Evolutionary conservation across 2,888 invertebrate genomes (phyloP).

Genomic region (Tiliacea citrago): DNA sequence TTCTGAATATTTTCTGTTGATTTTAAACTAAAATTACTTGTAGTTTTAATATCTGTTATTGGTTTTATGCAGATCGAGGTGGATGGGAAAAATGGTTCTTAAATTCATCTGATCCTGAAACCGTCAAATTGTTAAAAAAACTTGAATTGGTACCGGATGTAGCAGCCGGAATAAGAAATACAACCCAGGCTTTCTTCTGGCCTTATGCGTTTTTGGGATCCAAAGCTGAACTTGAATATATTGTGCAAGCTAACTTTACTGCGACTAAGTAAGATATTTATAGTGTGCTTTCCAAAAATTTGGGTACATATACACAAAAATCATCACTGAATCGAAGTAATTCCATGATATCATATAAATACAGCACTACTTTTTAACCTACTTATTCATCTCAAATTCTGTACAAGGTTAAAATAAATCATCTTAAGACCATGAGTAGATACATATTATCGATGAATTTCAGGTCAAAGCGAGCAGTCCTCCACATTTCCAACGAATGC

Average conservation of each 20-base stretch:
- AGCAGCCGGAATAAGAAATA: conserved; percentile 93
- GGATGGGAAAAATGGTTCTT: conserved; percentile 95
- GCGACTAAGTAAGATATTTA: conserved; percentile 80
- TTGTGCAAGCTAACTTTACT: conserved; percentile 93
- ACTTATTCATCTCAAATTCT: background rate
- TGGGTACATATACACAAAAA: too few relatives aligned
- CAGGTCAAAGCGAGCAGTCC: conserved; percentile 91
- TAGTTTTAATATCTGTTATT: background rate
- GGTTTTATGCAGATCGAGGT: conserved; percentile 90
- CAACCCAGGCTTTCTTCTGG: conserved; percentile 94
- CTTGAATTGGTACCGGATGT: conserved; percentile 93
- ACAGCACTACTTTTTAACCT: background rate
- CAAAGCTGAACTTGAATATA: conserved; percentile 92
- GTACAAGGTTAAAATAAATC: background rate
- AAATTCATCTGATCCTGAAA: conserved; percentile 92
- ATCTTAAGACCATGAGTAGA: background rate
- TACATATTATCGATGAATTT: conserved; percentile 35
- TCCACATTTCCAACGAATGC: conserved; percentile 94
- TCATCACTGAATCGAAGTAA: background rate
- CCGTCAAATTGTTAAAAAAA: conserved; percentile 91
- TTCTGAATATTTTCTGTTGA: background rate
- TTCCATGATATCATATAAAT: too few relatives aligned
- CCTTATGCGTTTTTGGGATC: conserved; percentile 95
- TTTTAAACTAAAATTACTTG: background rate
- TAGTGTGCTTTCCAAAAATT: too few relatives aligned